These are phyloP conservation scores for Whitmania pigra DNA, from an alignment of 1,140 invertebrate genomes.

Conservation along the genomic window DNA sequence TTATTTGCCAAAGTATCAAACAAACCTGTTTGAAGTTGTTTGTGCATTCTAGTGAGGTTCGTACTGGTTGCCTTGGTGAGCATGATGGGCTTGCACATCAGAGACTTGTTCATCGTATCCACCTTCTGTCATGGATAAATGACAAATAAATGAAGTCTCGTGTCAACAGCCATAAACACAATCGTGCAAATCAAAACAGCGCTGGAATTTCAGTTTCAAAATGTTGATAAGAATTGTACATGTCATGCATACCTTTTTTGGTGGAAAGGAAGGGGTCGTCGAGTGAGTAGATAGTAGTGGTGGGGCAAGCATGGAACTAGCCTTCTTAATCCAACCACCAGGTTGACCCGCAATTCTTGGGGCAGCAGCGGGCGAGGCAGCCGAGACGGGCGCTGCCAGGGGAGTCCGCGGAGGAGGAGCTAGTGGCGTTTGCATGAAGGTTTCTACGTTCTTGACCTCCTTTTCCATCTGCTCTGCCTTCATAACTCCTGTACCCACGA, in stretches of 20 bases:
- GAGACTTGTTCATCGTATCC: conserved; percentile 7
- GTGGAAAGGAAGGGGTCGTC: not conserved
- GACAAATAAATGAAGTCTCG: not conserved
- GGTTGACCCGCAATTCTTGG: not conserved
- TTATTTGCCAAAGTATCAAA: too few species aligned
- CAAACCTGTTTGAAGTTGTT: not conserved
- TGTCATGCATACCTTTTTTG: too few species aligned
- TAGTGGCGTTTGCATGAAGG: too few species aligned
- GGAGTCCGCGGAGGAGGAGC: too few species aligned
- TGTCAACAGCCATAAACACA: too few species aligned
- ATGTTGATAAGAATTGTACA: too few species aligned
- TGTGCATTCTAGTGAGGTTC: not conserved
- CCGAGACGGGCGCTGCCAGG: not conserved
- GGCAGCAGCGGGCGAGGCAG: not conserved
- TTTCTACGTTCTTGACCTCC: too few species aligned
- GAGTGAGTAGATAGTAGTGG: not conserved
- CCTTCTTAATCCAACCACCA: conserved; percentile 1
- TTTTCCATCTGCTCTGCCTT: too few species aligned
- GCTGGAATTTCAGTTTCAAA: too few species aligned
- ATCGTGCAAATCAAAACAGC: too few species aligned
- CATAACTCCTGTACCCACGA: too few species aligned
- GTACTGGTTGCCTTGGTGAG: not conserved
- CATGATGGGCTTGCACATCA: conserved; percentile 9
- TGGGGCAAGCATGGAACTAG: not conserved
- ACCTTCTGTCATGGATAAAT: not conserved